phyloP scores from a whole-genome alignment of 2,113 vertebrate species.

The Silurus meridionalis region DNA sequence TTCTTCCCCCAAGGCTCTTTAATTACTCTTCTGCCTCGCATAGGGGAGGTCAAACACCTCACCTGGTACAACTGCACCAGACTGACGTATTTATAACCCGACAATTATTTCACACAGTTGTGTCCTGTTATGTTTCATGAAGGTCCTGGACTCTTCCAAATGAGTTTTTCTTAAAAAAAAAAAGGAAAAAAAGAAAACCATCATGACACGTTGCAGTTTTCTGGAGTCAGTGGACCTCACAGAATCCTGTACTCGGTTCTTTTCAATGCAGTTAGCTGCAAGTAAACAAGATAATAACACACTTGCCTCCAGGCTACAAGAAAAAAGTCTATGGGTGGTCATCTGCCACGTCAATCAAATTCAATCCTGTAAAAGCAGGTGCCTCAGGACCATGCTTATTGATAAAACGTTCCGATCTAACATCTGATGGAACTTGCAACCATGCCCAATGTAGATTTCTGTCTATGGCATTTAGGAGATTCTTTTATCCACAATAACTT shows the following conservation, averaged over 20 bases:
- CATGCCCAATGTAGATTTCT: no score
- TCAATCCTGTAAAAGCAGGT: background rate
- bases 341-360: background rate
- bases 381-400: background rate
- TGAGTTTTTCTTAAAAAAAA: background rate
- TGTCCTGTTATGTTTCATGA: no score
- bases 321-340: slow-evolving; percentile 1
- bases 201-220: background rate
- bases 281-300: slow-evolving; percentile 24
- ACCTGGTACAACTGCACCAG: background rate
- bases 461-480: no score
- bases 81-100: no score
- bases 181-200: background rate
- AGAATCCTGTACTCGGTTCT: background rate
- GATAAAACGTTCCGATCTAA: background rate
- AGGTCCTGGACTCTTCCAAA: background rate
- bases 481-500: no score
- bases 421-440: background rate
- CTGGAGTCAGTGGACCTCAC: background rate
- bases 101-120: no score
- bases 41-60: background rate
- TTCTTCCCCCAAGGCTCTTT: background rate
- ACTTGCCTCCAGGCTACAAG: background rate
- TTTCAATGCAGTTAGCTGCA: slow-evolving; percentile 1
- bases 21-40: background rate